Evolutionary conservation across 2,888 invertebrate species (phyloP).

Genomic region (Prosapia bicincta): DNA sequence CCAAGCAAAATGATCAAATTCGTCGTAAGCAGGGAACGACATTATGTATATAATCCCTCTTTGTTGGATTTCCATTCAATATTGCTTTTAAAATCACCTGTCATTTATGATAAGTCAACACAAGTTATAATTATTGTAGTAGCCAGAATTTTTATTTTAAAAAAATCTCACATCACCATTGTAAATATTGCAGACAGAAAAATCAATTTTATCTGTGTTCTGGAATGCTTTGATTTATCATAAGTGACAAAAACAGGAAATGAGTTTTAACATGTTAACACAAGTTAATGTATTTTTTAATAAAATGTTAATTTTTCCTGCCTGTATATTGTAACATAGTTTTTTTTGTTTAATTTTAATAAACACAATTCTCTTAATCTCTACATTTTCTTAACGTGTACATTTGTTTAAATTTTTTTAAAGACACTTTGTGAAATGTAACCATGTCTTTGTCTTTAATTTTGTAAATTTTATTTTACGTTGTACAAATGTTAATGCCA

Average conservation of each 20-base stretch:
- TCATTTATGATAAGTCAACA: neutral
- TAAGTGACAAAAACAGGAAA: neutral
- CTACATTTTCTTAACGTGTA: too few relatives aligned
- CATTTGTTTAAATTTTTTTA: too few relatives aligned
- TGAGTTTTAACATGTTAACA: too few relatives aligned
- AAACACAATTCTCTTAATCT: too few relatives aligned
- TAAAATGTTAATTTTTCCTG: too few relatives aligned
- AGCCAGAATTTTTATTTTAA: neutral
- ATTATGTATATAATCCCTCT: neutral
- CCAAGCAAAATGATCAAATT: neutral
- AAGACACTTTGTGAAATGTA: neutral
- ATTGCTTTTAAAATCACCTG: neutral
- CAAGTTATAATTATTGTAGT: neutral
- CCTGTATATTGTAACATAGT: too few relatives aligned
- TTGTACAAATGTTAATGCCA: neutral
- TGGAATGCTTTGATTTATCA: neutral
- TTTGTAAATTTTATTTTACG: neutral
- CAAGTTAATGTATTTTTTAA: neutral
- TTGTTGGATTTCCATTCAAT: neutral
- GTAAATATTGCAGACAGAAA: neutral
- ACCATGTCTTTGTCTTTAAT: neutral
- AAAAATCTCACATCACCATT: neutral
- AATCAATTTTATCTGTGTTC: neutral
- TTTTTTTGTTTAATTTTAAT: too few relatives aligned
- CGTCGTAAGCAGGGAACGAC: neutral